Percentiles rank a stretch among this genome's conserved stretches.
Evolutionary conservation across 2,797 vertebrate species (phyloP).

Genomic region (Anguilla pacifica): DNA sequence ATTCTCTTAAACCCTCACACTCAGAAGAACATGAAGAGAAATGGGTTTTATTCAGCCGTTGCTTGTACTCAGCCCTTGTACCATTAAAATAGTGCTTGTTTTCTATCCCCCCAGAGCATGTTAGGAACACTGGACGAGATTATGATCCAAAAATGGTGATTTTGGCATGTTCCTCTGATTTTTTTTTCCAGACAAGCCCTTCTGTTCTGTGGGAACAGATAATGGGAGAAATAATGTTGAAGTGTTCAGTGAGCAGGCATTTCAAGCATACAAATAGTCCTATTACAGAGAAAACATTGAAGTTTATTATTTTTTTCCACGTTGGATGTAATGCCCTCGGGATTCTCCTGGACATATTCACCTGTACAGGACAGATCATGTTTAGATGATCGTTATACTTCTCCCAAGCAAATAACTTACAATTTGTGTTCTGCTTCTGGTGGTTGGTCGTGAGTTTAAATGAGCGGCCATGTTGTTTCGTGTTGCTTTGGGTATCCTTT

Average conservation of each 20-base stretch:
- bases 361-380: neutral
- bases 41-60: neutral
- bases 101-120: neutral
- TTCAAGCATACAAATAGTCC: neutral
- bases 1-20: neutral
- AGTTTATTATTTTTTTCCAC: neutral
- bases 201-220: neutral
- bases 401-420: neutral
- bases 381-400: neutral
- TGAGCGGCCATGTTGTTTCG: neutral
- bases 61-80: neutral
- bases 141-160: neutral
- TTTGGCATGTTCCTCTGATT: neutral
- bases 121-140: neutral
- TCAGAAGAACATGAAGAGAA: neutral
- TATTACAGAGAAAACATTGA: neutral
- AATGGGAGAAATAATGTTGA: neutral
- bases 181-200: neutral
- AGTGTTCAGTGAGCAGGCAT: neutral
- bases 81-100: neutral
- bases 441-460: neutral
- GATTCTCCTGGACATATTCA: neutral
- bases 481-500: neutral
- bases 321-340: neutral
- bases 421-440: neutral